Conservation (phyloP, 2,113 vertebrate genomes). For the Cnemophilus loriae region DNA sequence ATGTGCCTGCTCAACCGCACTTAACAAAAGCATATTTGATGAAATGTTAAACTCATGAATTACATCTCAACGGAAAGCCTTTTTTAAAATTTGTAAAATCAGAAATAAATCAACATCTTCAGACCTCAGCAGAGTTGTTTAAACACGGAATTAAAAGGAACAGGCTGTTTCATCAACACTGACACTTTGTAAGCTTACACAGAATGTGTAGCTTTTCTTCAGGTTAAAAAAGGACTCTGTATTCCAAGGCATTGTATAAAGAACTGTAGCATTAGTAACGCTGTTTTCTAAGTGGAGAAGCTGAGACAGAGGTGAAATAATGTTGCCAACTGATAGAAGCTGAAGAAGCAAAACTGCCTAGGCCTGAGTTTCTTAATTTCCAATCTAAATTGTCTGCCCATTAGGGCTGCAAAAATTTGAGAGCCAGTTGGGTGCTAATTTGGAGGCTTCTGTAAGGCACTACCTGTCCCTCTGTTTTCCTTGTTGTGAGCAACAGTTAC, state of each 20-base stretch:
- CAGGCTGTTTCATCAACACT: not conserved
- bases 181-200: not conserved
- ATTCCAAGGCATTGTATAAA: not conserved
- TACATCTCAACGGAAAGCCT: not conserved
- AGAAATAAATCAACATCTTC: conserved; percentile 28
- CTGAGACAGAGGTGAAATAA: not conserved
- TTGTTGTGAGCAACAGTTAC: not conserved
- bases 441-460: not conserved
- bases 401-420: not conserved
- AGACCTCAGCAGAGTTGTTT: not conserved
- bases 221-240: not conserved
- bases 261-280: not conserved
- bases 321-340: not conserved
- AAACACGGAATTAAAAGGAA: not conserved
- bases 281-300: not conserved
- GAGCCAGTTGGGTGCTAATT: not conserved
- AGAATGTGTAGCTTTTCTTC: not conserved
- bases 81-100: conserved; percentile 9
- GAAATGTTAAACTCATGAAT: conserved; percentile 51
- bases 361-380: not conserved
- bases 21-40: conserved; percentile 69
- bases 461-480: not conserved
- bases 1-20: conserved; percentile 41
- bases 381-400: not conserved
- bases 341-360: not conserved